These are phyloP conservation scores for Chelidonichthys spinosus DNA, from an alignment of 2,797 vertebrate genomes.

Conservation along the genomic window DNA sequence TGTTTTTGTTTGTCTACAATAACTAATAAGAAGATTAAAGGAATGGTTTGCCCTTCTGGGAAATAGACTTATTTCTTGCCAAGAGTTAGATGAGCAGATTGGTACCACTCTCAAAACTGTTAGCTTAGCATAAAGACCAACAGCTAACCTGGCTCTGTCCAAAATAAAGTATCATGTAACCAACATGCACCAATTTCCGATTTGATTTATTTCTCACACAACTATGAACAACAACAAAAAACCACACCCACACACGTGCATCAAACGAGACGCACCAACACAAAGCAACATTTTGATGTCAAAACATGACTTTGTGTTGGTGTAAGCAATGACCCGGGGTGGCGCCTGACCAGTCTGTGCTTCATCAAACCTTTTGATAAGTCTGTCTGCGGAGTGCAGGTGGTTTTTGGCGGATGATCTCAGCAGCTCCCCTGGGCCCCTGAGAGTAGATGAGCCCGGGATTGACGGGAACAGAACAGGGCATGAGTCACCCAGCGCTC, in stretches of 20 bases:
- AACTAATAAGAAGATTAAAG: not conserved
- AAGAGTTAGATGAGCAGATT: not conserved
- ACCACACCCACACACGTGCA: not conserved
- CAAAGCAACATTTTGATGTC: no score
- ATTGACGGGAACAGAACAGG: conserved; percentile 63
- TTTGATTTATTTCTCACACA: not conserved
- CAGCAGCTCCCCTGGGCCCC: conserved; percentile 39
- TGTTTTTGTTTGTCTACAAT: not conserved
- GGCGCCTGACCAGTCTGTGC: not conserved
- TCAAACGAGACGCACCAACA: not conserved
- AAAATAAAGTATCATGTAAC: not conserved
- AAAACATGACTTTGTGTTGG: not conserved
- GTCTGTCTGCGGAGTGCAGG: conserved; percentile 39
- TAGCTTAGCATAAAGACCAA: not conserved
- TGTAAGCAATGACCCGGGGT: conserved; percentile 3
- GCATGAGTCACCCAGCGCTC: conserved; percentile 58
- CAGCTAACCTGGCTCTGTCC: not conserved
- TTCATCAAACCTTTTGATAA: conserved; percentile 14
- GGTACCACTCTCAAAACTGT: not conserved
- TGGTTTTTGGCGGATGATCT: conserved; percentile 28
- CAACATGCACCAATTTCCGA: not conserved
- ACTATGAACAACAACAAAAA: no score
- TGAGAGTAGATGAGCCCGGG: conserved; percentile 41
- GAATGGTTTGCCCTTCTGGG: not conserved
- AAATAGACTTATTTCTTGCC: not conserved